Base-by-base conservation (phyloP, 2,888 invertebrate species). In the Habroteleia sp. region DNA sequence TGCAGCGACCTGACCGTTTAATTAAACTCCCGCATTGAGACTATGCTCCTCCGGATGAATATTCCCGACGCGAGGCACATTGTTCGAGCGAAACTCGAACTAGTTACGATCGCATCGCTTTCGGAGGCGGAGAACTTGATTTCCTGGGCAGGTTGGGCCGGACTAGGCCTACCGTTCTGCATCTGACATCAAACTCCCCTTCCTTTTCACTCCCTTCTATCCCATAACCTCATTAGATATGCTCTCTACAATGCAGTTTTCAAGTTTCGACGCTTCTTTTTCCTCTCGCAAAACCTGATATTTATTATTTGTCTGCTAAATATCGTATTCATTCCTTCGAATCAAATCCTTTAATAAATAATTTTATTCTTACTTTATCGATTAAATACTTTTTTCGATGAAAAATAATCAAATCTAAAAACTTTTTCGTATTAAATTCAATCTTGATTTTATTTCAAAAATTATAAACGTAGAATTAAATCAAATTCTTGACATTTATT, bases 91-190 rank as follows among this genome's bases (percentile, higher is more conserved):
- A 37, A 50, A 35, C 25, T 62, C 60, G 37, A 66, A 71, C 65
- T 60, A 75, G 75, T 62, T 62, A 44, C 62, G 46, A 68, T 72
- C 63, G 68, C 62, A 52, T 68, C 68, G 46, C 75, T 76, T 68
- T 63, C 46, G 63, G 63, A 14, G 62, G 52, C 39, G 68, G 62
- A 33, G 68, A 66, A 76, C 72, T 72, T 71, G 76, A 76, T 76
- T 76, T 76, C 76, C 76, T 76, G 76, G 17, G 13, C 48, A 69
- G 60, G 50, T 60, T 69, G 44, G 62, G 46, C 68, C 54, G 42
- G 44, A 29, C 41, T 54, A 39, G 27, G 54, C n/a, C 65, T 60
- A 33, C 39, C 42, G 35, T 27, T 35, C 25, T 25, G 48, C 31
- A 39, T 42, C 25, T 33, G 56, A 56, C 37, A 48, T 62, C 56